A percentile compares a stretch with the other conserved stretches of the same genome.
Conservation (phyloP, 2,797 vertebrate species). For the Caiman crocodilus region DNA sequence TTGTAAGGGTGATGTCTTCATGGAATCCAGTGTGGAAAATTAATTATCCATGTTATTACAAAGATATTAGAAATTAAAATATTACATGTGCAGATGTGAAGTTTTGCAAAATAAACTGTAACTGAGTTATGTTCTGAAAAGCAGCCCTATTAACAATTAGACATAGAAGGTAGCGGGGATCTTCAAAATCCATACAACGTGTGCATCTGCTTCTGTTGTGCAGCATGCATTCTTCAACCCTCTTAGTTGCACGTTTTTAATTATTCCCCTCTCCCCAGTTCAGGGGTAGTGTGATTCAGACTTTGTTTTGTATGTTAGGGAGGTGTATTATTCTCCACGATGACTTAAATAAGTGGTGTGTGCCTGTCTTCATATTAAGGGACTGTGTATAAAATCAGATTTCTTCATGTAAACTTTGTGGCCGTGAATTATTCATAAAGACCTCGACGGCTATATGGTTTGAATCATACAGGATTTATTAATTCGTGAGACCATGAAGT, state of each 20-base stretch:
- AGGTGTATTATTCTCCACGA: too few species aligned
- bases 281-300: neutral
- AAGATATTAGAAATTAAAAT: neutral
- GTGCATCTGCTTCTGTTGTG: neutral
- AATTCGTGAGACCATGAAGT: neutral
- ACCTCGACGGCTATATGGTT: neutral
- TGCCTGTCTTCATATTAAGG: neutral
- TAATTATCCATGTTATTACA: neutral
- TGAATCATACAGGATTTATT: neutral
- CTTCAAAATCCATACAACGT: neutral
- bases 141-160: neutral
- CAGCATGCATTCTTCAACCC: neutral
- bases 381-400: neutral
- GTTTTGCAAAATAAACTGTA: neutral
- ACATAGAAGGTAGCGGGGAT: neutral
- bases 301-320: neutral
- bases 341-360: too few species aligned
- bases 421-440: neutral
- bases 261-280: neutral
- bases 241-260: neutral
- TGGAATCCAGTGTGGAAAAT: neutral
- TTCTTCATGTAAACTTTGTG: constrained; percentile 16
- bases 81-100: neutral
- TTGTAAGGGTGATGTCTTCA: neutral
- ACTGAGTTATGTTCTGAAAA: neutral